Evolutionary conservation across 2,113 vertebrate genomes (phyloP).

Genomic region (Nerophis ophidion): DNA sequence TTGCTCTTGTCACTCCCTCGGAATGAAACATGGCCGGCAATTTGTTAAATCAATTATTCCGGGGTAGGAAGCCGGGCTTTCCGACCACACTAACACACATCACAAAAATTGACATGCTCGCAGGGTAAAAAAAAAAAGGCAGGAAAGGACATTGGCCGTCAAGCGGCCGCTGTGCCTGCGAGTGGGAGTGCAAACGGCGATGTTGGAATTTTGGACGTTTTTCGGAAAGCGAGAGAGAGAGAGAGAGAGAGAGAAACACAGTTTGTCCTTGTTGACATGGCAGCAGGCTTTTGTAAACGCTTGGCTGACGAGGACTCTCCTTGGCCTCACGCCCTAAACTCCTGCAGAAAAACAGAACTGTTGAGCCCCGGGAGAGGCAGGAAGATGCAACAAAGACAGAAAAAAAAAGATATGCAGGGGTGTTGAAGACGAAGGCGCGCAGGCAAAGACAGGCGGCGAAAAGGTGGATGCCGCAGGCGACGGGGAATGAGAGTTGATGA

Average conservation of each 20-base stretch:
- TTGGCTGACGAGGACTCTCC: constrained; percentile 62
- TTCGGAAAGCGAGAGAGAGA: constrained; percentile 10
- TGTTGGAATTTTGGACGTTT: constrained; percentile 34
- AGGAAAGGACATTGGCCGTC: constrained; percentile 17
- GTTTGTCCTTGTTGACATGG: constrained; percentile 65
- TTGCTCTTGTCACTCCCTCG: constrained; percentile 65
- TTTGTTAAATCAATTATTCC: constrained; percentile 77
- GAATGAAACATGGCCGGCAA: constrained; percentile 71
- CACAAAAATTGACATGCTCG: background rate
- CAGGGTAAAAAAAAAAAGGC: constrained; percentile 4
- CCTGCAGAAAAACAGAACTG: constrained; percentile 50
- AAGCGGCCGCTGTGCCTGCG: constrained; percentile 20
- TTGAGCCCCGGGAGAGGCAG: constrained; percentile 30
- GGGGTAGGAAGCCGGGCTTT: constrained; percentile 48
- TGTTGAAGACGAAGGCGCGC: constrained; percentile 30
- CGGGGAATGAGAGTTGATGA: constrained; percentile 10
- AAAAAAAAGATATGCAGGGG: constrained; percentile 29
- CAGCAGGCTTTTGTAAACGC: constrained; percentile 63
- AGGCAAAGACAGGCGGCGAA: constrained; percentile 22
- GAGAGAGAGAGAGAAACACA: constrained; percentile 15
- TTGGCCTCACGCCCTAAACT: constrained; percentile 56
- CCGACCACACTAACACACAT: constrained; percentile 3
- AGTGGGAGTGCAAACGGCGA: constrained; percentile 21
- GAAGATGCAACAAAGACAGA: constrained; percentile 7
- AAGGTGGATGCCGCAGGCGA: constrained; percentile 21